Evolutionary conservation across 2,113 vertebrate genomes (phyloP), one percentile per base, ranked within the genome.

Genomic region (Nesogale talazaci): DNA sequence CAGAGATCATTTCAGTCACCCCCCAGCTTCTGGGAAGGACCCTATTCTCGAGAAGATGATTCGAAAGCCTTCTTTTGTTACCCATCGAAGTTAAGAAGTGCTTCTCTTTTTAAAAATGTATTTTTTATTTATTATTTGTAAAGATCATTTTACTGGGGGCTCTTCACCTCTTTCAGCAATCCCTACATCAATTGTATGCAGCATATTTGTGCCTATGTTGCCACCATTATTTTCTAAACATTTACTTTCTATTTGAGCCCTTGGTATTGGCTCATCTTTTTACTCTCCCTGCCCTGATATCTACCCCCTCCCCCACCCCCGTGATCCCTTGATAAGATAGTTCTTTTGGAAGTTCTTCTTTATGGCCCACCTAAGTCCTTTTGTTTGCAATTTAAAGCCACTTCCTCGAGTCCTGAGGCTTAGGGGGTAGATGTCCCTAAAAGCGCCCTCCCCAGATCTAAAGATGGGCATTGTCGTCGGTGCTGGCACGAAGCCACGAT

Each of bases 371-470:
- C 89, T 78, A 36, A 86, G 76, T 72, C 36, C 52, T 81, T 91
- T 80, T 38, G 69, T 92, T 82, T 86, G 59, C 57, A 72, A 78
- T 77, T 83, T 59, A 67, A 88, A 86, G 75, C 31, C 29, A 38
- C 76, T 89, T 94, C 83, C 83, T 81, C 52, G 4, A 16, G 38
- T 36, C 46, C 83, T 87, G 56, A 31, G 57, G 27, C 59, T 83
- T 83, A 29, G 52, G 25, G 59, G 6, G 63, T 29, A 20, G 20
- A 6, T 56, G 29, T 83, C 74, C 46, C 86, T 72, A 10, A 77
- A 72, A 94, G 29, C 14, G 52, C 63, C 76, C 34, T 36, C 40
- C n/a, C 38, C 36, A 52, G 88, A 86, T 72, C 57, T 57, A 29
- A 84, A 38, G 46, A 75, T 75, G 80, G 72, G 34, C 70, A 31